phyloP scores from a whole-genome alignment of 2,113 vertebrate genomes.

The Pelmatolapia mariae region DNA sequence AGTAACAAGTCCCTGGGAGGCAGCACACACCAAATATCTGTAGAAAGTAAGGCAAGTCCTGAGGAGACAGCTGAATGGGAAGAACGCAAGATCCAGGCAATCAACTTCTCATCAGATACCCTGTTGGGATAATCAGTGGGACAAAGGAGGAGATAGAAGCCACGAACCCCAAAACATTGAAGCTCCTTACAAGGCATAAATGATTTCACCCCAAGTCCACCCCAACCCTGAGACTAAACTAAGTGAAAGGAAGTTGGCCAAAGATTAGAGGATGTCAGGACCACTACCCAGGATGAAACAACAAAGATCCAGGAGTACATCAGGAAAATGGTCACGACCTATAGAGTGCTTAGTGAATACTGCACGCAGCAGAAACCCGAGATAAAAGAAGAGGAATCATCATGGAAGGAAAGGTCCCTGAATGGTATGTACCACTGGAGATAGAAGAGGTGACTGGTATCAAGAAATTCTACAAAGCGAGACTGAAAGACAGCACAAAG shows the following conservation, averaged over 20 bases:
- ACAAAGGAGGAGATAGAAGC: not conserved
- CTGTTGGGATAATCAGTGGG: not conserved
- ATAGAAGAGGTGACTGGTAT: not conserved
- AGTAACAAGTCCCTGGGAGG: not conserved
- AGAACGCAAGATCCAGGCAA: not conserved
- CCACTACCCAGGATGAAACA: not conserved
- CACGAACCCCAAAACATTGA: not conserved
- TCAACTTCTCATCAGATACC: not conserved
- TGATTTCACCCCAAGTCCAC: not conserved
- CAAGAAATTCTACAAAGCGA: not conserved
- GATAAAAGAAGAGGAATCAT: not conserved
- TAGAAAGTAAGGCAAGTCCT: not conserved
- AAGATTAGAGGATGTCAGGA: not conserved
- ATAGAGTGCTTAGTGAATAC: not conserved
- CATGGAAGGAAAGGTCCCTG: not conserved
- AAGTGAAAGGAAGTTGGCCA: not conserved
- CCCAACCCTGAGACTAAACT: not conserved
- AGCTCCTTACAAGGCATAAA: not conserved
- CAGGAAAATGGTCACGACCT: not conserved
- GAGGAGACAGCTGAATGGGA: not conserved
- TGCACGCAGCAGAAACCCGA: not conserved
- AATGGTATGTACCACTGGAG: not conserved
- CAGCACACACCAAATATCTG: not conserved
- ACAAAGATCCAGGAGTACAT: not conserved
- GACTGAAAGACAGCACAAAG: not conserved